phyloP scores from a whole-genome alignment of 2,888 invertebrate genomes.

The Ormyrus labotus region DNA sequence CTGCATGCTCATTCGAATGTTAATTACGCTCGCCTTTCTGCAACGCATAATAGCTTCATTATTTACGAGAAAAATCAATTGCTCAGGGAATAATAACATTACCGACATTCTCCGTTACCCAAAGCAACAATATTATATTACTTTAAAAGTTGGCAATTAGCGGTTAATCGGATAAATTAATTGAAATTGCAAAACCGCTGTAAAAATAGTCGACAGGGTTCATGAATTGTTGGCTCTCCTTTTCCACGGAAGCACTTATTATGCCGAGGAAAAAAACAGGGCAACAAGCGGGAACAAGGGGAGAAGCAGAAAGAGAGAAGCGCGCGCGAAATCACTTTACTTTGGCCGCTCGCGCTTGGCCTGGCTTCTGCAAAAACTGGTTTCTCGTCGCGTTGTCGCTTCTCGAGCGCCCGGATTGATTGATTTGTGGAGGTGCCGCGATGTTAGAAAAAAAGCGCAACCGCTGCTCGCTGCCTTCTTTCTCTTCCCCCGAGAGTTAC shows the following conservation, averaged over 20 bases:
- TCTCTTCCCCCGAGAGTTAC: background rate
- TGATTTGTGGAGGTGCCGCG: slow-evolving; percentile 48
- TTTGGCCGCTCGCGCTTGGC: slow-evolving; percentile 1
- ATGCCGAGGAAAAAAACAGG: background rate
- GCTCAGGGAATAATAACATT: no score
- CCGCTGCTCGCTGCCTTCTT: background rate
- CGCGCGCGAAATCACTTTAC: slow-evolving; percentile 45
- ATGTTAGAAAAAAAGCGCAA: no score
- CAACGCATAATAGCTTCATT: background rate
- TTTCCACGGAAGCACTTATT: slow-evolving; percentile 21
- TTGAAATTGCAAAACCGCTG: slow-evolving; percentile 11
- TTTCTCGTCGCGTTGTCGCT: slow-evolving; percentile 40
- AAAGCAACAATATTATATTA: no score
- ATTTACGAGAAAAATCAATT: slow-evolving; percentile 25
- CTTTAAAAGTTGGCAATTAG: no score
- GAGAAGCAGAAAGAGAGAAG: background rate
- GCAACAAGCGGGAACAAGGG: background rate
- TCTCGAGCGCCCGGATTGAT: slow-evolving; percentile 23
- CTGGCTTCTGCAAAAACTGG: slow-evolving; percentile 23
- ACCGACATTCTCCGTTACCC: no score
- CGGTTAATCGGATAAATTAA: background rate
- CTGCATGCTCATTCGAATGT: background rate
- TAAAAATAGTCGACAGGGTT: slow-evolving; percentile 5
- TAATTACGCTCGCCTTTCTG: background rate
- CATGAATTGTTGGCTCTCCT: slow-evolving; percentile 43